Percentiles rank a stretch among this genome's conserved stretches.
phyloP scores from a whole-genome alignment of 2,888 invertebrate species.

The Cepaea hortensis region DNA sequence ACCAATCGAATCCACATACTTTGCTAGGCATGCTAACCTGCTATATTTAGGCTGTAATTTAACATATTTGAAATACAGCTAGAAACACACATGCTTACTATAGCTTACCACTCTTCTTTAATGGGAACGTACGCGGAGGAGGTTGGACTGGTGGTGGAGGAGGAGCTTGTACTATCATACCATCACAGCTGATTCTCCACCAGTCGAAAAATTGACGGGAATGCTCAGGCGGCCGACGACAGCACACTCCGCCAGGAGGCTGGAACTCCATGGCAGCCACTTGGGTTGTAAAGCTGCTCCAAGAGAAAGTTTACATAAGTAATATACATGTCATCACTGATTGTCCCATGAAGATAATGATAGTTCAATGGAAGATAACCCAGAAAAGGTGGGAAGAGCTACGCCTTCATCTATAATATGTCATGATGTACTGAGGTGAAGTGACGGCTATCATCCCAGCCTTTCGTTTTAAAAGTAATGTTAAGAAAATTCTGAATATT shows the following conservation, averaged over 20 bases:
- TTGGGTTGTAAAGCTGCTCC: not conserved
- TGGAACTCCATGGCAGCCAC: not conserved
- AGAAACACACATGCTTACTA: no score
- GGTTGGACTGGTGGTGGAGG: not conserved
- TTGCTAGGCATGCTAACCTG: not conserved
- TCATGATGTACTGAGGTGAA: no score
- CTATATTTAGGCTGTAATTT: no score
- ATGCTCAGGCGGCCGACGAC: constrained; percentile 12
- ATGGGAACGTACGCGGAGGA: constrained; percentile 12
- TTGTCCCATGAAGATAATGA: no score
- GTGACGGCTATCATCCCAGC: no score
- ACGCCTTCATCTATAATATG: no score
- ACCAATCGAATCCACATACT: not conserved
- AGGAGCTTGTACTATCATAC: not conserved
- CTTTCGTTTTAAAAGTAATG: no score
- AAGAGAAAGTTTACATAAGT: not conserved
- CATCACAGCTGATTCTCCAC: constrained; percentile 38
- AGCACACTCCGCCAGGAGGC: not conserved
- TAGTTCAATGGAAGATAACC: no score
- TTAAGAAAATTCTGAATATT: no score
- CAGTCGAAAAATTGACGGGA: constrained; percentile 41
- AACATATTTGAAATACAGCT: no score
- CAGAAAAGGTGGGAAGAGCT: no score
- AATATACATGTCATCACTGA: not conserved
- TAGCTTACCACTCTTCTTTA: constrained; percentile 16